Evolutionary conservation across 2,797 vertebrate genomes (phyloP).

Genomic region (Heterohyrax brucei): DNA sequence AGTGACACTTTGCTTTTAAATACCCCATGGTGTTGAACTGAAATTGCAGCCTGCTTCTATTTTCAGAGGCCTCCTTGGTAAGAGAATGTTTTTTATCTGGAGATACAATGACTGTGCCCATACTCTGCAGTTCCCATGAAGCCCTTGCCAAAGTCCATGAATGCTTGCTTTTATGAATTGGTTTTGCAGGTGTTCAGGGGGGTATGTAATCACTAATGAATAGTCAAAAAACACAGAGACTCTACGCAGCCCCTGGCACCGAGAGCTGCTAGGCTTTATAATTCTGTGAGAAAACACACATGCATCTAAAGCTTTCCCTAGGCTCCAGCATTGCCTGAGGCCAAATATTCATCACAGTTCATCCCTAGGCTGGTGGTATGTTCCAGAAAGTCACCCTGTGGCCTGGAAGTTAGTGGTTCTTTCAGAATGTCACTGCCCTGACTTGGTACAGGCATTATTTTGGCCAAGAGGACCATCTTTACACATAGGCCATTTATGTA

Average conservation of each 20-base stretch:
- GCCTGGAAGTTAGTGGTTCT: neutral
- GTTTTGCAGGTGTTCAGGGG: slow-evolving; percentile 92
- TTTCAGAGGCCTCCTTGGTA: slow-evolving; percentile 90
- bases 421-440: neutral
- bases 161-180: slow-evolving; percentile 93
- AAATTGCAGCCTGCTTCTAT: slow-evolving; percentile 90
- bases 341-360: slow-evolving; percentile 76
- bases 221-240: slow-evolving; percentile 88
- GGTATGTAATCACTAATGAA: slow-evolving; percentile 92
- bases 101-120: slow-evolving; percentile 91
- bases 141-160: slow-evolving; percentile 92
- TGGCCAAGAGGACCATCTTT: neutral
- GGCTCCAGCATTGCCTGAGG: slow-evolving; percentile 59
- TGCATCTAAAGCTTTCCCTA: slow-evolving; percentile 63
- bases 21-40: slow-evolving; percentile 88
- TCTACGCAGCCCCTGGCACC: slow-evolving; percentile 89
- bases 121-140: slow-evolving; percentile 92
- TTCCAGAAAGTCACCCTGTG: slow-evolving; percentile 66
- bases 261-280: slow-evolving; percentile 83
- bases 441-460: neutral
- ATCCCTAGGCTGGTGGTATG: slow-evolving; percentile 69
- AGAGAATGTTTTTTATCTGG: slow-evolving; percentile 93
- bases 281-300: slow-evolving; percentile 88
- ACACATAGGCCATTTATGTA: neutral
- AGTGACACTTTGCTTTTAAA: slow-evolving; percentile 88